Evolutionary conservation across 1,140 invertebrate species (phyloP).

Genomic region (Lordiphosa collinella): DNA sequence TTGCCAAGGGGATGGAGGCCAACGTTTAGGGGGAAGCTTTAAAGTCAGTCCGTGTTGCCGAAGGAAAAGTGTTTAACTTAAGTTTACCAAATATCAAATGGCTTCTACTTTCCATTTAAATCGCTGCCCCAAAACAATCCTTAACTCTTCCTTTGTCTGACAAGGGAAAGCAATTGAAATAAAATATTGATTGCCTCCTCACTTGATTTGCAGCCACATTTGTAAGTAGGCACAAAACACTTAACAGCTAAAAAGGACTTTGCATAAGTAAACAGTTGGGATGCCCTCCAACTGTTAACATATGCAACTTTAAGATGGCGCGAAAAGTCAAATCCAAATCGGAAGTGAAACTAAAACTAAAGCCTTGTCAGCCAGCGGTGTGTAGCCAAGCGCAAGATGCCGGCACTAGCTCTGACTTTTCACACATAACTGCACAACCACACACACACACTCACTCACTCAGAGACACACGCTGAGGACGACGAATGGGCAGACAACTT

Average conservation of each 20-base stretch:
- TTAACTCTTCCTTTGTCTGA: too few species aligned
- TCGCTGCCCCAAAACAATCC: too few species aligned
- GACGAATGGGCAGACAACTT: slow-evolving; percentile 27
- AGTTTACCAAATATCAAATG: too few species aligned
- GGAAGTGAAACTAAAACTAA: slow-evolving; percentile 36
- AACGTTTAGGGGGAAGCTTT: slow-evolving; percentile 30
- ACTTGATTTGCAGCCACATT: slow-evolving; percentile 67
- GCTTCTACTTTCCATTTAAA: too few species aligned
- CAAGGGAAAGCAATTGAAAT: background rate
- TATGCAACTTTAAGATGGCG: slow-evolving; percentile 27
- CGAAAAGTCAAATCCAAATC: slow-evolving; percentile 12
- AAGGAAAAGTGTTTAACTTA: too few species aligned
- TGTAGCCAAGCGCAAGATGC: slow-evolving; percentile 28
- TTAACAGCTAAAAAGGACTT: slow-evolving; percentile 74
- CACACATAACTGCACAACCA: slow-evolving; percentile 56
- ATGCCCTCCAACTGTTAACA: slow-evolving; percentile 28
- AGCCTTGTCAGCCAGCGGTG: slow-evolving; percentile 20
- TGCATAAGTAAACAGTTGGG: slow-evolving; percentile 58
- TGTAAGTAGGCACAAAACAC: slow-evolving; percentile 70
- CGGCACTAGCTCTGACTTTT: slow-evolving; percentile 40
- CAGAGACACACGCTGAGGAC: slow-evolving; percentile 4
- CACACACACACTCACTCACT: slow-evolving; percentile 12
- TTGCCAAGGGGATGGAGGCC: background rate
- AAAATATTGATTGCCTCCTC: slow-evolving; percentile 43
- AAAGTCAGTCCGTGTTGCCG: background rate